Conservation (phyloP, 2,888 invertebrate genomes). For the Resseliella maxima region DNA sequence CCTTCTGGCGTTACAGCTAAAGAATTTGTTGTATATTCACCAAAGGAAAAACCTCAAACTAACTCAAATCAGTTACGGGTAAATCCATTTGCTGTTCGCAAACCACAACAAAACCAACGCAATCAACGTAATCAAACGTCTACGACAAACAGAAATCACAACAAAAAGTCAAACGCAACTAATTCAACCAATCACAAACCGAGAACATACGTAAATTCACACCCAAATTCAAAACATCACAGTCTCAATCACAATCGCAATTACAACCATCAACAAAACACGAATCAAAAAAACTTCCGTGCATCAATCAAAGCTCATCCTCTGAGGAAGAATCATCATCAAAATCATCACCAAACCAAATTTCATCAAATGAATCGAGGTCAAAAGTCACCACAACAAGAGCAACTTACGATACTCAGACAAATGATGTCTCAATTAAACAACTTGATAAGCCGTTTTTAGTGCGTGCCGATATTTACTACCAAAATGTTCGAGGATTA, state of each 20-base stretch:
- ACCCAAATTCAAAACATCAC: too few relatives aligned
- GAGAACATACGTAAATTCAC: too few relatives aligned
- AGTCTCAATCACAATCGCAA: neutral
- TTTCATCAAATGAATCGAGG: neutral
- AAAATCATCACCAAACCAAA: neutral
- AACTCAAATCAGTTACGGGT: too few relatives aligned
- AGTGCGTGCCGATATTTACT: neutral
- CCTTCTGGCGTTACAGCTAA: too few relatives aligned
- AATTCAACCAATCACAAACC: too few relatives aligned
- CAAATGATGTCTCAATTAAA: neutral
- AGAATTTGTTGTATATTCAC: too few relatives aligned
- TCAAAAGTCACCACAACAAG: neutral
- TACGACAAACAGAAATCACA: too few relatives aligned
- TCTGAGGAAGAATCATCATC: neutral
- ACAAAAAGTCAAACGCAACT: too few relatives aligned
- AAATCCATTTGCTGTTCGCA: too few relatives aligned
- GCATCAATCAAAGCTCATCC: neutral
- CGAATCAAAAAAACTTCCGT: neutral
- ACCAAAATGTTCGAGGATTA: neutral
- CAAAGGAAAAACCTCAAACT: too few relatives aligned
- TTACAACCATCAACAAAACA: neutral
- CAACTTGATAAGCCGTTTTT: neutral
- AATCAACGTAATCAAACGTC: too few relatives aligned
- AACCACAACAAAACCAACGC: too few relatives aligned
- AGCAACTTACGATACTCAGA: neutral